Conservation (phyloP, 2,113 vertebrate species). For the Chelonoidis abingdonii region DNA sequence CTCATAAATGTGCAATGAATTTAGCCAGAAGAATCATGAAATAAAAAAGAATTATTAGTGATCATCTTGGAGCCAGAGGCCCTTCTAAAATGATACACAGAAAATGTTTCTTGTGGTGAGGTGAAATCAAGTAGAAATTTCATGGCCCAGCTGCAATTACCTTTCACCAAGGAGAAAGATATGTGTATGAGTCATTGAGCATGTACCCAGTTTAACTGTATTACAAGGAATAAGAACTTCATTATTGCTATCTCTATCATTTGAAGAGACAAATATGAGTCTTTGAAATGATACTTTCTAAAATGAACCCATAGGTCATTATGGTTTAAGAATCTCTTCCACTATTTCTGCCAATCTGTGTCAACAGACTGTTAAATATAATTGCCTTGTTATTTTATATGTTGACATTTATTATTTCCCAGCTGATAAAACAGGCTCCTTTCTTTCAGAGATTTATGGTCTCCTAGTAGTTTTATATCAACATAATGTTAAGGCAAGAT, state of each 20-base stretch:
- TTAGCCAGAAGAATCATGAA: background rate
- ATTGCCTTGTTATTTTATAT: constrained; percentile 11
- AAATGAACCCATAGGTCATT: constrained; percentile 17
- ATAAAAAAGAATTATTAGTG: background rate
- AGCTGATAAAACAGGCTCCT: constrained; percentile 5
- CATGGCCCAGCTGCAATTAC: constrained; percentile 7
- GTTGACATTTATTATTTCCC: constrained; percentile 49
- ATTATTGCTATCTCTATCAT: constrained; percentile 41
- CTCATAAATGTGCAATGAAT: background rate
- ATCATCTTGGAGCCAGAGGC: background rate
- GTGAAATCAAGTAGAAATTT: constrained; percentile 26
- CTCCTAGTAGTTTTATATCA: background rate
- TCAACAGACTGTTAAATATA: constrained; percentile 37
- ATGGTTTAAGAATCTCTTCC: background rate
- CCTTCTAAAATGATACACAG: background rate
- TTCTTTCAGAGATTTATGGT: constrained; percentile 32
- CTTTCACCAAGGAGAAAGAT: constrained; percentile 46
- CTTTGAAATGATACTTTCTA: constrained; percentile 39
- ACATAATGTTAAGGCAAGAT: background rate
- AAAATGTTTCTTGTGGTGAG: background rate
- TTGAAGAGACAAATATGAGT: constrained; percentile 30
- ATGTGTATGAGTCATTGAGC: constrained; percentile 19
- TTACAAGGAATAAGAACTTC: constrained; percentile 36
- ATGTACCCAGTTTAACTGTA: constrained; percentile 38
- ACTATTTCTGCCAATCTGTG: constrained; percentile 32